Base-by-base conservation (phyloP, 2,888 invertebrate genomes). In the Pherbina coryleti region DNA sequence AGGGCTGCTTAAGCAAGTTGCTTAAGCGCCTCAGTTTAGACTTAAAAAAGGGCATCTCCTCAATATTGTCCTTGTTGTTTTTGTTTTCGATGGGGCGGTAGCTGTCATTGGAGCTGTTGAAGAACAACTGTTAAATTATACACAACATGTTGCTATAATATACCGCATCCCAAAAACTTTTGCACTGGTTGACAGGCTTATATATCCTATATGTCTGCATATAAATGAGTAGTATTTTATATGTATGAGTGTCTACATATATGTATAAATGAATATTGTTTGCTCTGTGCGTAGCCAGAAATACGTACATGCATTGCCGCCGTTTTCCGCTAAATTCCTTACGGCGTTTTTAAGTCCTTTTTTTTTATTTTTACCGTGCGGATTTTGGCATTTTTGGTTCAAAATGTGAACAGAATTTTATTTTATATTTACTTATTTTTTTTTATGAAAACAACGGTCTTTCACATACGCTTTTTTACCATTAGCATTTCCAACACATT, bases 91-190 rank as follows among this genome's bases (percentile, higher is more conserved):
- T 57, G 57, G 67, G 75, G 25, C n/a, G n/a, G n/a, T n/a, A 53
- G 31, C 57, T 73, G 72, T 73, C 60, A 25, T 60, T 70, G 62
- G 62, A 79, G 76, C 79, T 79, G 73, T 76, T 76, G 55, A 73
- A 22, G 73, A 73, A 76, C 79, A 79, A 79, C 79, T 73, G 73
- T 76, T 76, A 69, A 74, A 70, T 53, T 64, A 75, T 53, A 75
- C 64, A 66, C 53, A 75, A 55, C 75, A 66, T 66, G 75, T 66
- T 64, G 51, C 64, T 66, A 22, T n/a, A 64, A 44, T 17, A 51
- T 17, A 28, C 8, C 22, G 19, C 51, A 11, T 49, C 19, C 22
- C 22, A 9, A n/a, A n/a, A 19, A 19, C 17, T 22, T 22, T 4
- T 19, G 2, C 49, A 8, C 49, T n/a, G n/a, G 5, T 7, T n/a